Evolutionary conservation across 2,797 vertebrate genomes (phyloP).

Genomic region (Hyperoplus lanceolatus): DNA sequence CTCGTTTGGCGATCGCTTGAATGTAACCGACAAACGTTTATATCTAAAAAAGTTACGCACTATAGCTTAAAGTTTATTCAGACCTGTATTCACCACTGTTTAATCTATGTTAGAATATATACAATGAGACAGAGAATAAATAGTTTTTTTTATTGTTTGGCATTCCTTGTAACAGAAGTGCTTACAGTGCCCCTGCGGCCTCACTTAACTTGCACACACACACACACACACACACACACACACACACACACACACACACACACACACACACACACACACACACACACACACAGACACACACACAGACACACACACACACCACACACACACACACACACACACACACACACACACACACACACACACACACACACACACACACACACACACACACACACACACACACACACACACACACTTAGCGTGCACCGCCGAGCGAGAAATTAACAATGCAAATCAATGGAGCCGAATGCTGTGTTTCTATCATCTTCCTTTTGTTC

Average conservation of each 20-base stretch:
- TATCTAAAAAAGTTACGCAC: not conserved
- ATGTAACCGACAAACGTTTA: not conserved
- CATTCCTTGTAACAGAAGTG: slow-evolving; percentile 8
- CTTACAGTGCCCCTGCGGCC: slow-evolving; percentile 23
- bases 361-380: no score
- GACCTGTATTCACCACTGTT: not conserved
- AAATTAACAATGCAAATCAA: slow-evolving; percentile 81
- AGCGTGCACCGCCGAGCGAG: slow-evolving; percentile 62
- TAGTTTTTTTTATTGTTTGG: not conserved
- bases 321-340: no score
- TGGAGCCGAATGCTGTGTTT: slow-evolving; percentile 65
- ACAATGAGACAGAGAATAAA: not conserved
- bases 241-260: no score
- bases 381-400: no score
- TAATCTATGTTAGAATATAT: not conserved
- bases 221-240: no score
- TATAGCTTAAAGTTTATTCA: not conserved
- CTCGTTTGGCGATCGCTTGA: no score
- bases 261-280: no score
- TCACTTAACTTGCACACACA: slow-evolving; percentile 31
- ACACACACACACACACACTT: slow-evolving; percentile 12
- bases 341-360: no score
- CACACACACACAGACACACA: no score
- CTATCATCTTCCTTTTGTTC: slow-evolving; percentile 58
- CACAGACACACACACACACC: no score